These are phyloP conservation scores for Himalopsyche tibetana DNA, from an alignment of 2,888 invertebrate species.

Conservation along the genomic window DNA sequence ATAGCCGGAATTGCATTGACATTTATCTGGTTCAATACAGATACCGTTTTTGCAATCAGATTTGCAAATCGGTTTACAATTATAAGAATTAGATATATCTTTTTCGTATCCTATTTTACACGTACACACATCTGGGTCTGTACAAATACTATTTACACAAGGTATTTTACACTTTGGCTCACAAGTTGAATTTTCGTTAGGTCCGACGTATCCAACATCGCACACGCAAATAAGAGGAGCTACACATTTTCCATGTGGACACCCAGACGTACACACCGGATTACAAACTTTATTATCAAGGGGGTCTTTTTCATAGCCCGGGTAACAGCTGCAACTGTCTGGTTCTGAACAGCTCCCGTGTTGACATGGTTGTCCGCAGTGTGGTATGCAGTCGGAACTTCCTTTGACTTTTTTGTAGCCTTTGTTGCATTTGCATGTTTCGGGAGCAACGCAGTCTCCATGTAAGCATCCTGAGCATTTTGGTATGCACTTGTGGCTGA, in stretches of 20 bases:
- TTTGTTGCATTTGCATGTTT: conserved; percentile 73
- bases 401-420: conserved; percentile 67
- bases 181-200: conserved; percentile 66
- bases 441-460: conserved; percentile 74
- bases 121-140: conserved; percentile 65
- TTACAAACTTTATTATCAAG: conserved; percentile 61
- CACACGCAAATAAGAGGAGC: conserved; percentile 66
- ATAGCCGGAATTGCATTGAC: conserved; percentile 69
- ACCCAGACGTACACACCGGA: conserved; percentile 60
- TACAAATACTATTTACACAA: conserved; percentile 66
- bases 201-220: conserved; percentile 64
- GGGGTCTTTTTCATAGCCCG: conserved; percentile 67
- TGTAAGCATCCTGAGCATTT: conserved; percentile 69
- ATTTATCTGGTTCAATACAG: conserved; percentile 67
- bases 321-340: conserved; percentile 70
- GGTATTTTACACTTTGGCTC: conserved; percentile 68
- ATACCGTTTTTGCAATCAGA: conserved; percentile 69
- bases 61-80: conserved; percentile 63
- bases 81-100: conserved; percentile 66
- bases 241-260: conserved; percentile 63
- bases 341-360: conserved; percentile 69
- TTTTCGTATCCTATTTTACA: conserved; percentile 69
- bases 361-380: conserved; percentile 69
- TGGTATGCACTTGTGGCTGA: conserved; percentile 66
- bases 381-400: conserved; percentile 66